Percentiles rank a stretch among this genome's conserved stretches.
phyloP scores from a whole-genome alignment of 2,113 vertebrate genomes.

The Dicentrarchus labrax region DNA sequence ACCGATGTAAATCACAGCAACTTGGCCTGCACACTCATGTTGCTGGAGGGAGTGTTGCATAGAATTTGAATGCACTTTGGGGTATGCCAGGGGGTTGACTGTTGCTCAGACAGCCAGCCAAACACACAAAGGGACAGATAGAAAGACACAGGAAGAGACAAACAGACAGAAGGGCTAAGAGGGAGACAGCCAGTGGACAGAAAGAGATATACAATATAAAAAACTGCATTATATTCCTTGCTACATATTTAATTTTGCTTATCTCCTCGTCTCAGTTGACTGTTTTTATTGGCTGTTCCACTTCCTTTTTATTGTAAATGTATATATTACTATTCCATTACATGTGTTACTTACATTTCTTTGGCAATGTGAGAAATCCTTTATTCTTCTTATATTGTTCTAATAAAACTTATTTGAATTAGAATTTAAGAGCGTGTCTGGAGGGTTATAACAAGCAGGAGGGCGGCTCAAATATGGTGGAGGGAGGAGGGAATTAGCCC shows the following conservation, averaged over 20 bases:
- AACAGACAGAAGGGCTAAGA: slow-evolving; percentile 12
- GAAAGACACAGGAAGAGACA: slow-evolving; percentile 42
- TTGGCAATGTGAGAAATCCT: slow-evolving; percentile 35
- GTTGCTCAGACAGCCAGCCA: slow-evolving; percentile 42
- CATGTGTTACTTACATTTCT: slow-evolving; percentile 32
- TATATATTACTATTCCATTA: slow-evolving; percentile 34
- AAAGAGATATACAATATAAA: slow-evolving; percentile 17
- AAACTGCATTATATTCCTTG: slow-evolving; percentile 20
- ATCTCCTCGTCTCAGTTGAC: slow-evolving; percentile 26
- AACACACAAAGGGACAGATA: slow-evolving; percentile 47
- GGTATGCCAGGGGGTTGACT: slow-evolving; percentile 49
- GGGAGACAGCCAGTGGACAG: slow-evolving; percentile 3
- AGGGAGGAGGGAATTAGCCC: slow-evolving; percentile 71
- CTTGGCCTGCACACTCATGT: slow-evolving; percentile 54
- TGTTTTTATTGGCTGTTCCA: slow-evolving; percentile 34
- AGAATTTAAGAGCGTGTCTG: slow-evolving; percentile 46
- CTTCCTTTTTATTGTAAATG: slow-evolving; percentile 30
- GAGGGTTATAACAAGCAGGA: slow-evolving; percentile 55
- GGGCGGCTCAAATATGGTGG: slow-evolving; percentile 65
- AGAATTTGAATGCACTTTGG: slow-evolving; percentile 73
- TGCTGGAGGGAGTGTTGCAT: slow-evolving; percentile 53
- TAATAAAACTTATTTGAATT: slow-evolving; percentile 53
- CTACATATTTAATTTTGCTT: slow-evolving; percentile 39
- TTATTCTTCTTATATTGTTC: slow-evolving; percentile 59
- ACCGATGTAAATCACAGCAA: slow-evolving; percentile 68